These are phyloP conservation scores for Tychaedon coryphoeus DNA, from an alignment of 2,113 vertebrate species.

Conservation along the genomic window DNA sequence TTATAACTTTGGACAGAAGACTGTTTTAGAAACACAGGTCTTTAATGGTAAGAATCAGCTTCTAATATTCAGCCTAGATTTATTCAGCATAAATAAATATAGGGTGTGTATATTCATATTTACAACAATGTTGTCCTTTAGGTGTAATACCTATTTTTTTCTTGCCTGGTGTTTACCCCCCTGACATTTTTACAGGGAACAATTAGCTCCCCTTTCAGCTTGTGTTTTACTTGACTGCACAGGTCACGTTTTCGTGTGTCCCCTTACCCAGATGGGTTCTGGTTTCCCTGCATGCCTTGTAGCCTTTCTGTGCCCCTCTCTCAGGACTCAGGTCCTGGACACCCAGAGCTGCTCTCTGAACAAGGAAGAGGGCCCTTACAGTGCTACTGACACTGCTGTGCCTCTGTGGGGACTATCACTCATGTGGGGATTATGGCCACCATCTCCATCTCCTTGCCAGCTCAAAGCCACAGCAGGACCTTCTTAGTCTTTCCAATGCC, in stretches of 20 bases:
- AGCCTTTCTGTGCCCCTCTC: neutral
- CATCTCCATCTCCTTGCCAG: neutral
- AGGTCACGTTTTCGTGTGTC: fast-evolving
- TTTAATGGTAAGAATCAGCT: neutral
- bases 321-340: neutral
- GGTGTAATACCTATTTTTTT: neutral
- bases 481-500: neutral
- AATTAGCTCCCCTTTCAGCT: neutral
- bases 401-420: neutral
- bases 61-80: neutral
- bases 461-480: neutral
- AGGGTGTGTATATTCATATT: neutral
- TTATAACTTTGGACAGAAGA: neutral
- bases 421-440: fast-evolving
- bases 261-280: neutral
- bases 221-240: neutral
- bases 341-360: fast-evolving
- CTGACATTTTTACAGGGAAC: neutral
- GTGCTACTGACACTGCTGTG: neutral
- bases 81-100: neutral
- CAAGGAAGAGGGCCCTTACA: neutral
- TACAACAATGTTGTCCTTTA: neutral
- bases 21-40: neutral
- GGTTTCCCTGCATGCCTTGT: fast-evolving
- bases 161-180: neutral